A percentile compares a stretch with the other conserved stretches of the same genome.
These are phyloP conservation scores for Drosophila tsacasi DNA, from an alignment of 1,140 invertebrate genomes.

Conservation along the genomic window DNA sequence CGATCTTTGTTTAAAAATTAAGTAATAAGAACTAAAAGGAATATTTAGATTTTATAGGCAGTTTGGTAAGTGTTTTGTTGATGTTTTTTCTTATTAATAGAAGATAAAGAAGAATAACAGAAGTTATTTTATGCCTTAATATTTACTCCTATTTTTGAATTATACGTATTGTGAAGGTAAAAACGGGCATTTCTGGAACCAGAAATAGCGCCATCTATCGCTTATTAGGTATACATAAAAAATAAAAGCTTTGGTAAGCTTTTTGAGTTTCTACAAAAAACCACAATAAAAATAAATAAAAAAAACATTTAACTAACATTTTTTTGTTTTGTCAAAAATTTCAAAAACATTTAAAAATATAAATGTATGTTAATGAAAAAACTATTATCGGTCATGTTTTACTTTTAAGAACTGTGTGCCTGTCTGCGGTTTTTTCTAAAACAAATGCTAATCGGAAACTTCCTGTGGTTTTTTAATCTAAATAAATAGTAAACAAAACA, in stretches of 20 bases:
- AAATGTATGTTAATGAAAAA: background rate
- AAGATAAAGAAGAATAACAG: background rate
- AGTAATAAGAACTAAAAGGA: background rate
- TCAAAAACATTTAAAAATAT: background rate
- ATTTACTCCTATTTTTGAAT: background rate
- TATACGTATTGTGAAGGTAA: background rate
- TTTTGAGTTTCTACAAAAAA: background rate
- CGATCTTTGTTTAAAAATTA: background rate
- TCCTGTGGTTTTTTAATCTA: background rate
- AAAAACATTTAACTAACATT: background rate
- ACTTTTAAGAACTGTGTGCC: background rate
- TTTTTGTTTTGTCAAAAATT: background rate
- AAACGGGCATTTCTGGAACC: background rate
- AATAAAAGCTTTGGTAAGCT: background rate
- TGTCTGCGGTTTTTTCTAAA: background rate
- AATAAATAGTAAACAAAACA: background rate
- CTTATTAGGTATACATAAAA: no score
- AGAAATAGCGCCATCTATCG: conserved; percentile 3
- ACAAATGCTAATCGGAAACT: background rate
- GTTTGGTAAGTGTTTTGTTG: background rate
- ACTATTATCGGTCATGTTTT: background rate
- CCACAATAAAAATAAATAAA: background rate
- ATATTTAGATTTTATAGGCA: no score
- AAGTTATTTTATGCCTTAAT: background rate
- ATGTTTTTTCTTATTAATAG: background rate